Evolutionary conservation across 2,113 vertebrate genomes (phyloP).

Genomic region (Brachionichthys hirsutus): DNA sequence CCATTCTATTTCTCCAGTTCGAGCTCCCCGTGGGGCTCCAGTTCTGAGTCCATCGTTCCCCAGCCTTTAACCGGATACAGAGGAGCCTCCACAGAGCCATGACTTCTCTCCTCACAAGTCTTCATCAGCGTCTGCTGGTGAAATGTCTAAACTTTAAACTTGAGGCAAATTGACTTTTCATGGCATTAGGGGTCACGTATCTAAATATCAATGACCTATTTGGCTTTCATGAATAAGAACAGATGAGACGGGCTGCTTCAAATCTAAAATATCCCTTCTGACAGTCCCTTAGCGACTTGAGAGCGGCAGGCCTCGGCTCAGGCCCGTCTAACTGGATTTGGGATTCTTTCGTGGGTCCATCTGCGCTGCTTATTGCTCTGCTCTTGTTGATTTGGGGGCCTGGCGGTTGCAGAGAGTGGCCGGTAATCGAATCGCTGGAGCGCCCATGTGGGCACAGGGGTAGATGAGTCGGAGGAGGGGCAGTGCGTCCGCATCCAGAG

Average conservation of each 20-base stretch:
- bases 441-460: not conserved
- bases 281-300: not conserved
- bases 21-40: too few species aligned
- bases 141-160: constrained; percentile 2
- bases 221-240: constrained; percentile 60
- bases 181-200: constrained; percentile 10
- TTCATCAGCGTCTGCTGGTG: constrained; percentile 11
- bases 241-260: constrained; percentile 11
- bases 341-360: constrained; percentile 47
- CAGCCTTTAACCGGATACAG: not conserved
- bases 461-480: not conserved
- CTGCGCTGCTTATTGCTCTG: constrained; percentile 48
- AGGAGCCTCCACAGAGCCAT: not conserved
- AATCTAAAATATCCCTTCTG: constrained; percentile 16
- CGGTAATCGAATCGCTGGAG: constrained; percentile 67
- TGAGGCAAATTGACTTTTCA: constrained; percentile 2
- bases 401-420: constrained; percentile 47
- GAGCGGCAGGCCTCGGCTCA: constrained; percentile 32
- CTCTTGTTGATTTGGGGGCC: constrained; percentile 44
- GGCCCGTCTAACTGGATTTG: constrained; percentile 55
- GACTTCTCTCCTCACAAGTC: not conserved
- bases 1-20: too few species aligned
- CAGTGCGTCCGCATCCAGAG: too few species aligned
- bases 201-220: constrained; percentile 70
- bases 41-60: constrained; percentile 15